Percentiles rank a stretch among this genome's conserved stretches.
phyloP scores from a whole-genome alignment of 2,797 vertebrate species.

The Rhincodon typus region DNA sequence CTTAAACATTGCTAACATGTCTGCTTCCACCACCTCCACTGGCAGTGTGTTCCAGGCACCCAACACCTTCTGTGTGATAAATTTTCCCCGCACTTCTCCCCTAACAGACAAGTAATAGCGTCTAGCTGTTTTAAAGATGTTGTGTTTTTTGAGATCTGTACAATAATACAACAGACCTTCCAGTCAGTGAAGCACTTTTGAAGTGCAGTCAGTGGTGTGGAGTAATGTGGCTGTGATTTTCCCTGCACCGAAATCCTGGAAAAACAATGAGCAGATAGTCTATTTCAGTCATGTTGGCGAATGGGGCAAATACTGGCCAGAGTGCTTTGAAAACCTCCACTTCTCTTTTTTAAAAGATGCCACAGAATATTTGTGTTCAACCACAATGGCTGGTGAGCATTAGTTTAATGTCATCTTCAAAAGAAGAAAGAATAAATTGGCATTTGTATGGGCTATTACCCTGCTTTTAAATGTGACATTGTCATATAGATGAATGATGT shows the following conservation, averaged over 20 bases:
- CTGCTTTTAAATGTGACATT: background rate
- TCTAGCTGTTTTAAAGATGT: too few species aligned
- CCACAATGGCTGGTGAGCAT: background rate
- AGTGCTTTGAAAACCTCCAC: background rate
- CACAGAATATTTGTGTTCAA: too few species aligned
- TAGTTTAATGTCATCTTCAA: background rate
- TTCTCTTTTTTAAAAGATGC: background rate
- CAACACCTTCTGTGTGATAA: too few species aligned
- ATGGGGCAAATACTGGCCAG: background rate
- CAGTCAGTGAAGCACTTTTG: background rate
- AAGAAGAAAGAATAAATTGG: background rate
- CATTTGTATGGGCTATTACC: background rate
- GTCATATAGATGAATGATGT: background rate
- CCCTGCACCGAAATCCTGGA: background rate
- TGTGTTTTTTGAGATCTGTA: too few species aligned
- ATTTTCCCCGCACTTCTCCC: too few species aligned
- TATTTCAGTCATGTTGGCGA: background rate
- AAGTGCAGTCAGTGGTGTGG: background rate
- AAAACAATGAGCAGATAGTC: background rate
- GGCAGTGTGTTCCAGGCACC: too few species aligned
- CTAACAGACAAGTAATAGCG: too few species aligned
- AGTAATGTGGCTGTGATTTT: background rate
- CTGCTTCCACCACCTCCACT: too few species aligned
- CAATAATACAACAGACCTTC: too few species aligned
- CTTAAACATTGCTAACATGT: too few species aligned